Evolutionary conservation across 2,888 invertebrate species (phyloP).

Genomic region (Cecidostiba fungosa): DNA sequence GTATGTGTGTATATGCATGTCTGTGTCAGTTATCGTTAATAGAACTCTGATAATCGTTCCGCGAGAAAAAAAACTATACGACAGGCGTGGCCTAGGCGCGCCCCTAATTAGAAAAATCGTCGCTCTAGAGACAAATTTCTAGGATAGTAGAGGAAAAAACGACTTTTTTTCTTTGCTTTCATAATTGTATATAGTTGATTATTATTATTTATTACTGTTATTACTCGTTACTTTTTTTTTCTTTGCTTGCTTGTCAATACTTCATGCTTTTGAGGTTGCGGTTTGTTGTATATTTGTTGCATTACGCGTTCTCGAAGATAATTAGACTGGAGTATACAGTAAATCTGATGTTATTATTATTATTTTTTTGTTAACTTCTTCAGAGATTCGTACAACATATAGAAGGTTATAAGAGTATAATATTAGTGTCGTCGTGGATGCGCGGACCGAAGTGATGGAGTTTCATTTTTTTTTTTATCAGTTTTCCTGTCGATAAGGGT

Average conservation of each 20-base stretch:
- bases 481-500: slow-evolving; percentile 47
- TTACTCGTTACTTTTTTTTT: slow-evolving; percentile 18
- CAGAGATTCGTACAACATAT: neutral
- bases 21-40: neutral
- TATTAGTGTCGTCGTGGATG: slow-evolving; percentile 39
- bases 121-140: slow-evolving; percentile 54
- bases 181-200: neutral
- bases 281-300: slow-evolving; percentile 1
- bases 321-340: neutral
- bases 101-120: slow-evolving; percentile 48
- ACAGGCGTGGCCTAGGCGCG: slow-evolving; percentile 30
- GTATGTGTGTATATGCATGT: neutral
- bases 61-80: slow-evolving; percentile 37
- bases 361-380: neutral
- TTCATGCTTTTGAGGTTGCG: neutral
- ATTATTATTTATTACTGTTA: slow-evolving; percentile 16
- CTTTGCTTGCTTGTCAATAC: neutral
- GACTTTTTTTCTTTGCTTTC: slow-evolving; percentile 38
- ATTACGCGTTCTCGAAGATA: neutral
- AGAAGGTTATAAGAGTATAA: neutral
- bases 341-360: neutral
- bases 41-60: slow-evolving; percentile 36
- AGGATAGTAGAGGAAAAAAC: slow-evolving; percentile 65
- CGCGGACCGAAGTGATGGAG: neutral
- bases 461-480: neutral